These are phyloP conservation scores for Drosophila jambulina DNA, from an alignment of 1,140 invertebrate genomes.

Conservation along the genomic window DNA sequence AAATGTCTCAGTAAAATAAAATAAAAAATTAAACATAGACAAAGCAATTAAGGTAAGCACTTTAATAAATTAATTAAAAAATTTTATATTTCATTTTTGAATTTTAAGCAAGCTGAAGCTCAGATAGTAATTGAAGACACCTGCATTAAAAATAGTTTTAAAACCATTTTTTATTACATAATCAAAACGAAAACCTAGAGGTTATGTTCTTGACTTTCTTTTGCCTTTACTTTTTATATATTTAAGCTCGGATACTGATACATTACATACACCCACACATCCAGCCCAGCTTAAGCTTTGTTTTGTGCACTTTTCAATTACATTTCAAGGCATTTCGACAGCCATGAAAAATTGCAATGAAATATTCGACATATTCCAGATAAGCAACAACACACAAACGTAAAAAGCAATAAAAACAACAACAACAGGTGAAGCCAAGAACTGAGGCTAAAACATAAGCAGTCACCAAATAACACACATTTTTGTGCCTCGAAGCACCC, in stretches of 20 bases:
- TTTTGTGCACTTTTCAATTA: slow-evolving; percentile 46
- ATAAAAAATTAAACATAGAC: no score
- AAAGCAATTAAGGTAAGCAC: no score
- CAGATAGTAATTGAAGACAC: background rate
- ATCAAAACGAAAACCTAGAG: background rate
- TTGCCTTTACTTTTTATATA: background rate
- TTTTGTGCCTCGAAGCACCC: slow-evolving; percentile 28
- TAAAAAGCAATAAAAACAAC: slow-evolving; percentile 7
- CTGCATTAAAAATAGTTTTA: background rate
- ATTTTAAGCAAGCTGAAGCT: background rate
- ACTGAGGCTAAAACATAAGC: slow-evolving; percentile 35
- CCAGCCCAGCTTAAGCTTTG: slow-evolving; percentile 9
- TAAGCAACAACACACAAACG: slow-evolving; percentile 25
- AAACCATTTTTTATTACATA: no score
- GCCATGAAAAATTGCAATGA: slow-evolving; percentile 49
- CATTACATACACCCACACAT: background rate
- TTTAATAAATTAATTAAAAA: no score
- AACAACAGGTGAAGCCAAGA: slow-evolving; percentile 31
- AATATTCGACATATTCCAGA: slow-evolving; percentile 56
- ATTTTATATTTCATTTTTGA: no score
- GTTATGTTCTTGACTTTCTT: slow-evolving; percentile 3
- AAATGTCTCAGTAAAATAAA: no score
- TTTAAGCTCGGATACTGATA: background rate
- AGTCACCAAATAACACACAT: slow-evolving; percentile 16
- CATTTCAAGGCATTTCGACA: slow-evolving; percentile 49